Conservation (phyloP, 2,113 vertebrate genomes). For the western clawed frog (Xenopus tropicalis) region UCB_Xtro_10.0 CM004446.2:70691001-70691500, state of each 20-base stretch:
- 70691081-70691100: too few relatives aligned
- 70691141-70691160: too few relatives aligned
- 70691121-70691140: too few relatives aligned
- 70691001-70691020: too few relatives aligned
- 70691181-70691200: too few relatives aligned
- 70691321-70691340: neutral
- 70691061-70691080: too few relatives aligned
- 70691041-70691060: too few relatives aligned
- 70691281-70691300: neutral
- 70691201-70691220: too few relatives aligned
- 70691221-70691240: too few relatives aligned
- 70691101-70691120: too few relatives aligned
- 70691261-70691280: neutral
- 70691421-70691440: slow-evolving; percentile 42
- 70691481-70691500: slow-evolving; percentile 25
- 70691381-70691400: neutral
- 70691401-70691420: neutral
- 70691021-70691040: too few relatives aligned
- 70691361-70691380: slow-evolving; percentile 44
- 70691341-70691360: slow-evolving; percentile 41
- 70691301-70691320: neutral
- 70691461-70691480: slow-evolving; percentile 36
- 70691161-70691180: too few relatives aligned
- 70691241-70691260: neutral
- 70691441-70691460: slow-evolving; percentile 20